Conservation (phyloP, 2,113 vertebrate genomes). For the Grus americana region DNA sequence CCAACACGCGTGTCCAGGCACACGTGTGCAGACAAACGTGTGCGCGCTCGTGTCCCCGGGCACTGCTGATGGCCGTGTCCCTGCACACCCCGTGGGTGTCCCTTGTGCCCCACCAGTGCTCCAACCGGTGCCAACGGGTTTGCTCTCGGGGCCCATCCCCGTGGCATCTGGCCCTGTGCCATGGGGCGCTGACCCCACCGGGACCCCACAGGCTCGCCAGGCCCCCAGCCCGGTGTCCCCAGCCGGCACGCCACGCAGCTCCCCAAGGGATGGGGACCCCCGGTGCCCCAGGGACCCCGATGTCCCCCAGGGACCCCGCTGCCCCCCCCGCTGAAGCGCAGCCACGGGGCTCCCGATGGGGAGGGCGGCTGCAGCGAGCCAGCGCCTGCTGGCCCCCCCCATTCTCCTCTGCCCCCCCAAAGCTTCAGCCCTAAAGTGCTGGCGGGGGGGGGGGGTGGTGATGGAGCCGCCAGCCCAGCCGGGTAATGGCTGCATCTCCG, state of each 20-base stretch:
- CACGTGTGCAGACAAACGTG: accelerated
- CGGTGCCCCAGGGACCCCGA: accelerated
- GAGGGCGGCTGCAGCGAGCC: background rate
- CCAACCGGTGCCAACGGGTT: no score
- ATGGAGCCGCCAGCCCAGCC: background rate
- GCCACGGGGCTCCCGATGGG: background rate
- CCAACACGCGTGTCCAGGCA: background rate
- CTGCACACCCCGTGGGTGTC: background rate
- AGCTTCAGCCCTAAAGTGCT: background rate
- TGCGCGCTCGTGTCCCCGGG: background rate
- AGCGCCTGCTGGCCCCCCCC: background rate
- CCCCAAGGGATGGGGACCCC: background rate
- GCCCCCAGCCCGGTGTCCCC: background rate
- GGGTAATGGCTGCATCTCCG: background rate
- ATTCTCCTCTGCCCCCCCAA: background rate
- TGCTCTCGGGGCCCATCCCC: background rate
- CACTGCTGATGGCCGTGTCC: background rate
- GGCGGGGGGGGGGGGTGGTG: no score
- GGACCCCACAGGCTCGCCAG: background rate
- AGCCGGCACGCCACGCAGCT: background rate
- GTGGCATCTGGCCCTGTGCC: background rate
- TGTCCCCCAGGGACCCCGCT: background rate
- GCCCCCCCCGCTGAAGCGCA: background rate
- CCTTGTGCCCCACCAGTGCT: background rate
- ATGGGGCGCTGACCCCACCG: no score